These are phyloP conservation scores for Drosophila sturtevanti DNA, from an alignment of 1,140 invertebrate species.

Conservation along the genomic window DNA sequence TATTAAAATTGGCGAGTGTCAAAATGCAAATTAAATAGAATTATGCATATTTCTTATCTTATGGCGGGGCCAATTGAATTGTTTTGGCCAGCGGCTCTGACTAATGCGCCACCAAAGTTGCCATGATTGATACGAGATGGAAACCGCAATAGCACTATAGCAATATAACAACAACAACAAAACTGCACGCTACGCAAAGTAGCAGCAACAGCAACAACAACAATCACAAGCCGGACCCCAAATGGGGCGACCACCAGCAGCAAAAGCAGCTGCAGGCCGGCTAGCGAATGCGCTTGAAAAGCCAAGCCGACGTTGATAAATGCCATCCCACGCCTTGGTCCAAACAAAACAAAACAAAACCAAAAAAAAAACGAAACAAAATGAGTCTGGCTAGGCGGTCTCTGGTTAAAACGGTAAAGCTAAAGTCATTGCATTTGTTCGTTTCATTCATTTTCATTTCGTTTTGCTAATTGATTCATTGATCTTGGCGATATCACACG, in stretches of 20 bases:
- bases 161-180: slow-evolving; percentile 44
- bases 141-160: no score
- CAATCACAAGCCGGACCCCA: slow-evolving; percentile 15
- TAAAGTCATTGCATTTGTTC: slow-evolving; percentile 34
- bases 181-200: slow-evolving; percentile 40
- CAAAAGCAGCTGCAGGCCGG: slow-evolving; percentile 38
- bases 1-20: slow-evolving; percentile 56
- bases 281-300: slow-evolving; percentile 19
- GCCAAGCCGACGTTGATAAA: slow-evolving; percentile 71
- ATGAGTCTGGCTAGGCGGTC: slow-evolving; percentile 11
- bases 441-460: slow-evolving; percentile 76
- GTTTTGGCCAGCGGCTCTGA: slow-evolving; percentile 69
- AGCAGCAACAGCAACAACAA: slow-evolving; percentile 22
- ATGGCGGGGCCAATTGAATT: slow-evolving; percentile 62
- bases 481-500: slow-evolving; percentile 71
- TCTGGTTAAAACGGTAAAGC: not conserved
- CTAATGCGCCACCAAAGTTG: slow-evolving; percentile 77
- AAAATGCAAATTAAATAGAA: slow-evolving; percentile 77
- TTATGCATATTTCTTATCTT: slow-evolving; percentile 75
- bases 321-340: slow-evolving; percentile 75
- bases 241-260: slow-evolving; percentile 11
- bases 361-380: no score
- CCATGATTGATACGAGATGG: slow-evolving; percentile 67
- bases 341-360: no score
- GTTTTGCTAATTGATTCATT: slow-evolving; percentile 80